Percentiles rank a stretch among this genome's conserved stretches.
Evolutionary conservation across 2,888 invertebrate species (phyloP).

Genomic region (Metopia argyrocephala): DNA sequence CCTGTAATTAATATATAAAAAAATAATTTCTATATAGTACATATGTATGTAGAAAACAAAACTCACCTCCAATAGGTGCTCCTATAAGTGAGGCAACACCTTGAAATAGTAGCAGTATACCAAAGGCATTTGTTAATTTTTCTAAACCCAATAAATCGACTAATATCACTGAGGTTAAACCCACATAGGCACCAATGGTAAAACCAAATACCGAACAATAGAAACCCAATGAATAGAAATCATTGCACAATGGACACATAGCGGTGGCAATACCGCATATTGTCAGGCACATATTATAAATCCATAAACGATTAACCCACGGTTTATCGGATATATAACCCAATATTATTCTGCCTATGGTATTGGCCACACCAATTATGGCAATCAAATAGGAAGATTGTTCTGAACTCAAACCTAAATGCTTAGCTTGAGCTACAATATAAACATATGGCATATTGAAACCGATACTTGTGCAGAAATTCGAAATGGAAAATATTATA

Average conservation of each 20-base stretch:
- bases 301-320: constrained; percentile 92
- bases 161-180: constrained; percentile 96
- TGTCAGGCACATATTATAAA: constrained; percentile 93
- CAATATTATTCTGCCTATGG: constrained; percentile 91
- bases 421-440: constrained; percentile 86
- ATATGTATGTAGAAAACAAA: neutral
- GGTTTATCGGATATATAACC: constrained; percentile 93
- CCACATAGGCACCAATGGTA: constrained; percentile 96
- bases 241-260: constrained; percentile 86
- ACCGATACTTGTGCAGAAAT: constrained; percentile 92
- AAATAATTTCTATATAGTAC: neutral
- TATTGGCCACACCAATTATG: constrained; percentile 91
- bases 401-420: constrained; percentile 80
- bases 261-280: constrained; percentile 93
- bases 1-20: constrained; percentile 82
- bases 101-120: constrained; percentile 93
- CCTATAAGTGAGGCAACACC: constrained; percentile 95
- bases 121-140: constrained; percentile 96
- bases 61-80: constrained; percentile 93
- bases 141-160: constrained; percentile 96
- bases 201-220: constrained; percentile 92
- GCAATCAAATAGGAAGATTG: constrained; percentile 86
- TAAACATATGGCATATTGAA: constrained; percentile 96
- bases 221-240: constrained; percentile 85
- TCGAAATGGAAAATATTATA: constrained; percentile 93